Evolutionary conservation across 2,113 vertebrate species (phyloP), one percentile per base, ranked within the genome.

Genomic region (Bubo bubo): DNA sequence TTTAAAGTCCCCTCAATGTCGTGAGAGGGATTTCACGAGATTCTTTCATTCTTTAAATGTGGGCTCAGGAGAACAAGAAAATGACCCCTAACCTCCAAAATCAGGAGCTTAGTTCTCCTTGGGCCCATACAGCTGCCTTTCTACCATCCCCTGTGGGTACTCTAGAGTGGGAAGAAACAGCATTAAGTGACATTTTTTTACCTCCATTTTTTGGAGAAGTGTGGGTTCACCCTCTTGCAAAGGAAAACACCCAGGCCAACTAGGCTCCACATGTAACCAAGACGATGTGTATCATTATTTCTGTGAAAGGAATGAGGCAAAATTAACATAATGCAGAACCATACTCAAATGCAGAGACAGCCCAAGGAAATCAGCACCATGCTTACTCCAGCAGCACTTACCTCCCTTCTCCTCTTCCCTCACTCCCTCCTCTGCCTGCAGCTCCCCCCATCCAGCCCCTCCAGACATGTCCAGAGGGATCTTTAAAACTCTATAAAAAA

Each of bases 401-500:
- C 43, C 64, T 92, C 62, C 71, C 47, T 74, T 72, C 41, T 76
- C 20, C 28, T 73, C 77, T 79, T 56, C 45, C 47, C 84, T 47
- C 8, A 0, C 75, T 85, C 63, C 62, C 76, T 82, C 73, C 73
- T 83, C 70, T 22, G 56, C 59, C 83, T 93, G 64, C 60, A 93
- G 87, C 83, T 92, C 26, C 47, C 67, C 93, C 70, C 56, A 1
- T 63, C 49, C 72, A 60, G 67, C 95, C 80, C 83, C 93, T 94
- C 59, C 86, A 91, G 74, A 92, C 83, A 84, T 0, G 8, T 96
- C 97, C 95, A 73, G 62, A 59, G 91, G 96, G 95, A 93, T 96
- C 96, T 95, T 97, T 97, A 97, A 98, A 97, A 98, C 95, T 97
- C 91, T 56, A 96, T 97, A 96, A 97, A 97, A 98, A 98, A 97